Percentiles rank a stretch among this genome's conserved stretches.
These are phyloP conservation scores for Clytia hemisphaerica DNA, from an alignment of 30 jellyfish, hydroid and myxozoan genomes.

Conservation along the genomic window DNA sequence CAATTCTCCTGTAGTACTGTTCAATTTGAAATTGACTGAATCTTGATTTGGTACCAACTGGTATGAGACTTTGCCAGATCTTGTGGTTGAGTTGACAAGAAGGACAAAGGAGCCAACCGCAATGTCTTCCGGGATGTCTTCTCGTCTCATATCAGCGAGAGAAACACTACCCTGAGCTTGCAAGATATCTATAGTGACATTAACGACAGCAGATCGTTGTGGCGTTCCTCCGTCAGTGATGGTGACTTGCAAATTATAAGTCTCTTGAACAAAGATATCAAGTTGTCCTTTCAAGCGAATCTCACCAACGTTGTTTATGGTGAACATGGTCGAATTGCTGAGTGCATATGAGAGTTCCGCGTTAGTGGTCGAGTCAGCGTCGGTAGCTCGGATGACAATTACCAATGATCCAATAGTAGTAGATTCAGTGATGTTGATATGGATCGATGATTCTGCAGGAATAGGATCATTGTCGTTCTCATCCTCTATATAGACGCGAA, in stretches of 20 bases:
- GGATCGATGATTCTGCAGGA: constrained; percentile 12
- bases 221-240: constrained; percentile 30
- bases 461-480: constrained; percentile 71
- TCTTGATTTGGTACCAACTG: too few relatives aligned
- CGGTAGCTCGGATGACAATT: constrained; percentile 41
- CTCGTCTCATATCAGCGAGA: too few relatives aligned
- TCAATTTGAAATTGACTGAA: background rate
- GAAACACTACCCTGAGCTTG: too few relatives aligned
- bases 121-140: too few relatives aligned
- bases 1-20: background rate
- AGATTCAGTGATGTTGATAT: constrained; percentile 34
- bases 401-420: constrained; percentile 51
- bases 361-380: constrained; percentile 63
- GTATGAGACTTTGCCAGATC: too few relatives aligned
- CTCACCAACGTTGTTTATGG: constrained; percentile 47
- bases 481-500: constrained; percentile 50
- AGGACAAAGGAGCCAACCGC: too few relatives aligned
- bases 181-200: constrained; percentile 15
- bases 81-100: too few relatives aligned
- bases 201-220: background rate
- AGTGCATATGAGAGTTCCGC: constrained; percentile 26
- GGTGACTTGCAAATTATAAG: constrained; percentile 25
- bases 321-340: background rate
- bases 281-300: constrained; percentile 27
- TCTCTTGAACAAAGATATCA: background rate